A percentile compares a stretch with the other conserved stretches of the same genome.
Evolutionary conservation across 2,888 invertebrate species (phyloP).

Genomic region (Ceraclea dissimilis): DNA sequence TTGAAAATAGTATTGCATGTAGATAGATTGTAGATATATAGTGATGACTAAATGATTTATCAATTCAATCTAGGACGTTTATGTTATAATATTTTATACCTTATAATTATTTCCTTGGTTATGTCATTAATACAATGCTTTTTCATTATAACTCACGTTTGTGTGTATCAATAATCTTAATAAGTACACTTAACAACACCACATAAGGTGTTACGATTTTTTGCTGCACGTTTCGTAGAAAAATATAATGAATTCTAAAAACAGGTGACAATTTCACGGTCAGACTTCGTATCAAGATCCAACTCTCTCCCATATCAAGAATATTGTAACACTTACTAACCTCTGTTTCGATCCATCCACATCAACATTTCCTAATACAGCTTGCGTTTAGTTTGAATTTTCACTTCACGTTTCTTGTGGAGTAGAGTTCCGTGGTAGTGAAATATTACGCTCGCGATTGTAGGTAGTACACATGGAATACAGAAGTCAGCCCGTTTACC

Average conservation of each 20-base stretch:
- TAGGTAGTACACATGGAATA: not conserved
- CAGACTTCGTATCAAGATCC: constrained; percentile 8
- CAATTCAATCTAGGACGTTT: too few species aligned
- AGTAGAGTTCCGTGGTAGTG: not conserved
- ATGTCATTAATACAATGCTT: too few species aligned
- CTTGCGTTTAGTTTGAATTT: not conserved
- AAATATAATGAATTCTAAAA: not conserved
- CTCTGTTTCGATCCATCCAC: not conserved
- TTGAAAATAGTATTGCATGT: too few species aligned
- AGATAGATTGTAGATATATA: too few species aligned
- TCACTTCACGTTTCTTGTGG: not conserved
- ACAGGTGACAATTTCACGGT: constrained; percentile 13
- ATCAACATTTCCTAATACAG: not conserved
- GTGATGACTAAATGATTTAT: too few species aligned
- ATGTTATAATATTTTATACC: too few species aligned
- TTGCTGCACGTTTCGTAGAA: too few species aligned
- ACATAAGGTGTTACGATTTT: too few species aligned
- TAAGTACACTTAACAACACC: too few species aligned
- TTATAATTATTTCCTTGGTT: too few species aligned
- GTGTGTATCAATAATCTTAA: too few species aligned
- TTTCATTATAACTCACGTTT: too few species aligned
- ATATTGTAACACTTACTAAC: constrained; percentile 1
- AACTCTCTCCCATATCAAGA: constrained; percentile 7
- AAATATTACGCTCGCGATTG: not conserved
- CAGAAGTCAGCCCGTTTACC: not conserved